Evolutionary conservation across 2,113 vertebrate genomes (phyloP), one percentile per base, ranked within the genome.

Genomic region (Anolis carolinensis): DNA sequence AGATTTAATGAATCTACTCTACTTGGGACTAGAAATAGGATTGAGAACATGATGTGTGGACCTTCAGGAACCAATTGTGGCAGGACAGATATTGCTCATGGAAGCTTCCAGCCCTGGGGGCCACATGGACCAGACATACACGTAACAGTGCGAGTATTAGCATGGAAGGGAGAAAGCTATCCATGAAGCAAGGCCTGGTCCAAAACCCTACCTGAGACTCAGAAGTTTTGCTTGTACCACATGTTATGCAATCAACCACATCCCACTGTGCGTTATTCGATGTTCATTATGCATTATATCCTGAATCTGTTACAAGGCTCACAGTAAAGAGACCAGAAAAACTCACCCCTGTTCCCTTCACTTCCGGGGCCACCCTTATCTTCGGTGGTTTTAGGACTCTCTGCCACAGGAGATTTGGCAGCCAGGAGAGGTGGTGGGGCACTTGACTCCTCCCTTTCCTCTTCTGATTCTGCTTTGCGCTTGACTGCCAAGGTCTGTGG

Each of bases 391-490:
- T 95, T 95, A 52, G 95, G 95, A 52, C 91, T 96, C 79, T 97
- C 96, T 16, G 90, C 92, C 39, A 92, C 79, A 1, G 96, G 95
- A 81, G 92, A 92, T 87, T 95, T 96, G 55, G 93, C 76, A 65
- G 96, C 93, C 84, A 96, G 88, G 3, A 95, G 3, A 25, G 94
- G 32, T 0, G 90, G 85, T 75, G 94, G 70, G 1, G 39, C 32
- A 34, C 79, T 36, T 0, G 87, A 86, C 0, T 96, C 94, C 0
- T 96, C 96, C 90, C 96, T 93, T n/a, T 96, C 96, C 85, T 96
- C 97, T 90, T 97, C 97, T 3, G 93, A 93, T 65, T 97, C 97
- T 34, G 96, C 96, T 86, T 97, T 97, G 71, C 96, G 96, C 82
- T 97, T 97, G 18, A 95, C 92, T 0, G 94, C 91, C 79, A 95